Conservation (phyloP, 2,113 vertebrate genomes). For the Steatornis caripensis region DNA sequence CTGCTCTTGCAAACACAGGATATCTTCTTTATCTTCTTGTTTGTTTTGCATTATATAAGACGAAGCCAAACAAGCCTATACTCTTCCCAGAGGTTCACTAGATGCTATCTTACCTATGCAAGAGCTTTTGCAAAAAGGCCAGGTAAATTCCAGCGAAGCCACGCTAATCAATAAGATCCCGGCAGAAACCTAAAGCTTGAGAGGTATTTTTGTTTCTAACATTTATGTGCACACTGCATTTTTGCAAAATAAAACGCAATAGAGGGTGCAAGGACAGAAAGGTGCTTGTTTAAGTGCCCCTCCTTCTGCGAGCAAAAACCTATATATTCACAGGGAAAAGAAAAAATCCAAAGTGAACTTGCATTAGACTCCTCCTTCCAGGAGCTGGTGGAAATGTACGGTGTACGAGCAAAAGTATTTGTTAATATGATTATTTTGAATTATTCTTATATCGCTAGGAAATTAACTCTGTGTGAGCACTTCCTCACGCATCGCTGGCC, state of each 20-base stretch:
- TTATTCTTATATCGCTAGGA: background rate
- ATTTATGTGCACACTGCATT: background rate
- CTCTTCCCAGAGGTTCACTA: constrained; percentile 42
- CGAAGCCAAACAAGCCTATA: background rate
- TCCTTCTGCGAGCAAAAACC: background rate
- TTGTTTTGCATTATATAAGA: constrained; percentile 36
- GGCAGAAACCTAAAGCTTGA: background rate
- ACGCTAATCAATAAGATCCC: background rate
- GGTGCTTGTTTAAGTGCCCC: background rate
- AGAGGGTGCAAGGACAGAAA: background rate
- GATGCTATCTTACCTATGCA: constrained; percentile 28
- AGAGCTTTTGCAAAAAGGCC: background rate
- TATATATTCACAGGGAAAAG: background rate
- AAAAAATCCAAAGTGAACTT: background rate
- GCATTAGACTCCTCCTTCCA: background rate
- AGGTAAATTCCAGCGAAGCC: constrained; percentile 11
- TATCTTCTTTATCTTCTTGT: constrained; percentile 44
- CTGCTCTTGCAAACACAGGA: constrained; percentile 16
- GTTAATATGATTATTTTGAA: background rate
- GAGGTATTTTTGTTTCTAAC: background rate
- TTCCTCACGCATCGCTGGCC: background rate
- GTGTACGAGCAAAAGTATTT: background rate
- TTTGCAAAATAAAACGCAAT: background rate
- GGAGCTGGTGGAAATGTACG: background rate
- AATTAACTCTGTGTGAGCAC: background rate